phyloP scores from a whole-genome alignment of 2,888 invertebrate species.

The Caenorhabditis virilis region DNA sequence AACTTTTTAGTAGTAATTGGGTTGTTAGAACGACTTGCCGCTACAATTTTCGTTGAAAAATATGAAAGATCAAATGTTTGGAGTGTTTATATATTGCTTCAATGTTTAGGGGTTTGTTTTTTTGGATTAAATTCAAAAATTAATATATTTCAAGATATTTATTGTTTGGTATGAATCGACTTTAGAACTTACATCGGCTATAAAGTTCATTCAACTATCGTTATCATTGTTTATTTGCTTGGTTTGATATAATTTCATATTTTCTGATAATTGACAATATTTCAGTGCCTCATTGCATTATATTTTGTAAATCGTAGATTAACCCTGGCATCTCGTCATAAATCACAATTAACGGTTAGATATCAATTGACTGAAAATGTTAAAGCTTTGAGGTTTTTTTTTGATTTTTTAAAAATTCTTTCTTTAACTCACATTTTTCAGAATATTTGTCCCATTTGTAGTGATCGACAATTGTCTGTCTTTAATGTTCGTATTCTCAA shows the following conservation, averaged over 20 bases:
- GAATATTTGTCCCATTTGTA: slow-evolving; percentile 39
- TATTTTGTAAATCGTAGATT: slow-evolving; percentile 31
- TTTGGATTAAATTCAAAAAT: not conserved
- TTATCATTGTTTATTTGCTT: slow-evolving; percentile 24
- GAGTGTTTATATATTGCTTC: slow-evolving; percentile 21
- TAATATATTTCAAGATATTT: slow-evolving; percentile 8
- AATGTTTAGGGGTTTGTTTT: slow-evolving; percentile 17
- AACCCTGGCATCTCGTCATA: slow-evolving; percentile 23
- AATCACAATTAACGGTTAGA: slow-evolving; percentile 22
- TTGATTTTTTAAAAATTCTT: too few species aligned
- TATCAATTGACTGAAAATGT: slow-evolving; percentile 38
- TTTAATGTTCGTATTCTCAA: slow-evolving; percentile 28
- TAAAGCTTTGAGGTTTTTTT: slow-evolving; percentile 36
- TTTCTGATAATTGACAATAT: not conserved
- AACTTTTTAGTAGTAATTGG: slow-evolving; percentile 38
- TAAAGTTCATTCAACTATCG: slow-evolving; percentile 25
- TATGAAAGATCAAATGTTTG: slow-evolving; percentile 37
- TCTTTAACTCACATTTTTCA: slow-evolving; percentile 6
- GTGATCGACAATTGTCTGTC: slow-evolving; percentile 39
- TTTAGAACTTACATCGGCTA: slow-evolving; percentile 17
- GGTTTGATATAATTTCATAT: not conserved
- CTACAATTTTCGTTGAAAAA: slow-evolving; percentile 33
- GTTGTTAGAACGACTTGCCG: slow-evolving; percentile 32
- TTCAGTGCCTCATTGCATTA: slow-evolving; percentile 24
- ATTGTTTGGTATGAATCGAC: slow-evolving; percentile 18